Conservation (phyloP, 1,140 invertebrate species). For the Drosophila repleta region DNA sequence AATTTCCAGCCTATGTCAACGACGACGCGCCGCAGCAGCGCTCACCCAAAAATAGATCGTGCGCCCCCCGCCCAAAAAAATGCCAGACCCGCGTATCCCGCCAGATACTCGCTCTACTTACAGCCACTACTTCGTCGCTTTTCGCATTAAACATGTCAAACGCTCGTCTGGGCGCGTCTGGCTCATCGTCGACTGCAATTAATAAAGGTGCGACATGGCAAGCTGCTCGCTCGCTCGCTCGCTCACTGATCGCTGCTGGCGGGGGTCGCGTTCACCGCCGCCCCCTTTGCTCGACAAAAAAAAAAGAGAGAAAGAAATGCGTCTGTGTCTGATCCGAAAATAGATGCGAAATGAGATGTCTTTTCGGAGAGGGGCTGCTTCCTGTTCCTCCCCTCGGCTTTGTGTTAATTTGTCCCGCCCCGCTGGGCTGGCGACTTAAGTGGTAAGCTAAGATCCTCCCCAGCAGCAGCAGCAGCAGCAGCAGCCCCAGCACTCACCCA, state of each 20-base stretch:
- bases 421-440: constrained; percentile 49
- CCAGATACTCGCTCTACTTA: not conserved
- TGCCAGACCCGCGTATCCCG: not conserved
- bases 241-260: constrained; percentile 14
- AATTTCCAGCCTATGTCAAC: constrained; percentile 75
- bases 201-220: constrained; percentile 77
- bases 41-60: constrained; percentile 54
- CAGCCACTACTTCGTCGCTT: constrained; percentile 8
- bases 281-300: constrained; percentile 4
- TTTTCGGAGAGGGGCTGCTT: not conserved
- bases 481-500: too few species aligned
- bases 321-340: constrained; percentile 56
- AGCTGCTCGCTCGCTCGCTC: constrained; percentile 21
- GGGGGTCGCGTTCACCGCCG: not conserved
- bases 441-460: constrained; percentile 48
- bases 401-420: constrained; percentile 61
- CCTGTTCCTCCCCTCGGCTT: constrained; percentile 13
- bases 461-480: too few species aligned
- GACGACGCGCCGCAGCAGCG: constrained; percentile 50
- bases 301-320: not conserved
- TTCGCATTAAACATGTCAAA: constrained; percentile 82
- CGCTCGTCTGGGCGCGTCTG: constrained; percentile 63
- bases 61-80: constrained; percentile 5
- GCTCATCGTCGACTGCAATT: constrained; percentile 72
- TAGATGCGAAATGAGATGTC: constrained; percentile 39